These are phyloP conservation scores for Lophius americanus DNA, from an alignment of 2,797 vertebrate genomes.

Conservation along the genomic window DNA sequence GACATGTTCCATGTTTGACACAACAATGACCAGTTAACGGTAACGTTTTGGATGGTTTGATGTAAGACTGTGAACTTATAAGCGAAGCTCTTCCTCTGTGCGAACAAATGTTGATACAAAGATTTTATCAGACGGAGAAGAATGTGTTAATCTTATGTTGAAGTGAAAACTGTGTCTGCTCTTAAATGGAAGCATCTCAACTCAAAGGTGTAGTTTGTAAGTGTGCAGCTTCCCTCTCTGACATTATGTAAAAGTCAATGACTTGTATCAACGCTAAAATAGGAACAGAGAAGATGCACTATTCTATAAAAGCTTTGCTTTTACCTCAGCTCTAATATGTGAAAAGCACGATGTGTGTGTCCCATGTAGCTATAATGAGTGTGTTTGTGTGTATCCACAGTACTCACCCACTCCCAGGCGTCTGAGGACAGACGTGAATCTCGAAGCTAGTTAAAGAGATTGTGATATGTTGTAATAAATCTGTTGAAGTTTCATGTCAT, in stretches of 20 bases:
- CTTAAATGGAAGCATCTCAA: slow-evolving; percentile 53
- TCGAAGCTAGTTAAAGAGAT: slow-evolving; percentile 53
- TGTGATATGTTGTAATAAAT: slow-evolving; percentile 36
- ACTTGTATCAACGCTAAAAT: slow-evolving; percentile 48
- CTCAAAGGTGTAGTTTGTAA: slow-evolving; percentile 13
- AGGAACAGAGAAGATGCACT: slow-evolving; percentile 22
- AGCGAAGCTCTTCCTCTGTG: slow-evolving; percentile 18
- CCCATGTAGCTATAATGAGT: slow-evolving; percentile 44
- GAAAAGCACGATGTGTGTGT: slow-evolving; percentile 50
- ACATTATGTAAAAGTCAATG: slow-evolving; percentile 47
- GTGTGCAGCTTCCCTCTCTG: slow-evolving; percentile 19
- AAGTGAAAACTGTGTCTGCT: slow-evolving; percentile 15
- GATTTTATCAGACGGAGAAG: background rate
- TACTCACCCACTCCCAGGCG: slow-evolving; percentile 57
- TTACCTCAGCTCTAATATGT: slow-evolving; percentile 73
- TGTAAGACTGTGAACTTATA: background rate
- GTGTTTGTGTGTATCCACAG: slow-evolving; percentile 53
- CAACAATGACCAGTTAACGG: background rate
- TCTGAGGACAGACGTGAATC: slow-evolving; percentile 63
- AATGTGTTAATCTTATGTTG: slow-evolving; percentile 13
- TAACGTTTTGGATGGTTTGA: slow-evolving; percentile 3
- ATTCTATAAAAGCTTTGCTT: slow-evolving; percentile 35
- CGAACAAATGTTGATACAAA: slow-evolving; percentile 30
- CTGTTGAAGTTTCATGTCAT: slow-evolving; percentile 1
- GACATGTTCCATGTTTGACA: slow-evolving; percentile 8